Conservation (phyloP, 2,113 vertebrate genomes). For the Hypanus sabinus region DNA sequence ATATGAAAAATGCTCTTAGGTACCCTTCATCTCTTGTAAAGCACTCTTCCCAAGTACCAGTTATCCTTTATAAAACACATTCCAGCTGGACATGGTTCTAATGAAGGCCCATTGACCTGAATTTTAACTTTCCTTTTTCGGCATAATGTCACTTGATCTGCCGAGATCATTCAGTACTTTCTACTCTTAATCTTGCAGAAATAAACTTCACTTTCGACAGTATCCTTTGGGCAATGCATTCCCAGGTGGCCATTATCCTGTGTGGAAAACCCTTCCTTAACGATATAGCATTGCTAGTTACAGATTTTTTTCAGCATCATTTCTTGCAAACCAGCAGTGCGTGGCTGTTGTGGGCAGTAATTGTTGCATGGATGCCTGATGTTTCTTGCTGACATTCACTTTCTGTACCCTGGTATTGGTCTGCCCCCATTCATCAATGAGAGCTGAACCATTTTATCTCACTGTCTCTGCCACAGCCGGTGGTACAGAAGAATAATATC, state of each 20-base stretch:
- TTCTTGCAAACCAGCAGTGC: not conserved
- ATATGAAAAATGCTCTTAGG: not conserved
- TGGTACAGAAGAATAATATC: conserved; percentile 40
- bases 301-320: not conserved
- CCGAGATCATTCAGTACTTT: too few relatives aligned
- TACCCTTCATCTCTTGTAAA: not conserved
- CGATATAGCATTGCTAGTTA: not conserved
- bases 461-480: not conserved
- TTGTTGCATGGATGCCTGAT: conserved; percentile 47
- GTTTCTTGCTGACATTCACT: conserved; percentile 55
- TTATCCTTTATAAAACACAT: too few relatives aligned
- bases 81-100: too few relatives aligned
- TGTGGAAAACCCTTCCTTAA: not conserved
- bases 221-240: not conserved
- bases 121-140: too few relatives aligned
- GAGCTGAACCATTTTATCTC: conserved; percentile 4
- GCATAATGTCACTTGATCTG: too few relatives aligned
- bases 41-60: not conserved
- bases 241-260: not conserved
- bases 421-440: conserved; percentile 69
- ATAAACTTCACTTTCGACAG: not conserved
- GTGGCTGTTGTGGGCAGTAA: not conserved
- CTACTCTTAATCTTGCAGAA: not conserved
- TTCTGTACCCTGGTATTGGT: conserved; percentile 60
- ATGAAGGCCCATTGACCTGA: too few relatives aligned